Conservation (phyloP, 2,113 vertebrate genomes). For the Marcusenius ussheri region DNA sequence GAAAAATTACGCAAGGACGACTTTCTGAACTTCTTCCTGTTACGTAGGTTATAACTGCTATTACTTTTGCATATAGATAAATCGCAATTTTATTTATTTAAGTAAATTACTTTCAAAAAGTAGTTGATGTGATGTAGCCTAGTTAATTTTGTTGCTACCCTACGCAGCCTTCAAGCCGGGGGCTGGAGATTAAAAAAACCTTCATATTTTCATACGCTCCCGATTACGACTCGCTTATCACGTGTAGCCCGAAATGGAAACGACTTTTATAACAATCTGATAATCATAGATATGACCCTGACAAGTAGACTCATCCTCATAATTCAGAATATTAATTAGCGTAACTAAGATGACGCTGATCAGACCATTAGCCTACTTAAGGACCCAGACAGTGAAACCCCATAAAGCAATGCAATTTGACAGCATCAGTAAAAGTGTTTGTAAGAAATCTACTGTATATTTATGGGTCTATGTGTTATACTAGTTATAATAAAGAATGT, state of each 20-base stretch:
- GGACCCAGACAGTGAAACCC: not conserved
- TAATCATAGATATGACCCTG: not conserved
- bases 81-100: not conserved
- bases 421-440: conserved; percentile 3
- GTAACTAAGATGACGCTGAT: not conserved
- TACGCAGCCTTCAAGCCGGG: not conserved
- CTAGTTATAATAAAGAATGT: not conserved
- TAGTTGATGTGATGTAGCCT: not conserved
- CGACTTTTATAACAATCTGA: not conserved
- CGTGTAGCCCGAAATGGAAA: not conserved
- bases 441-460: not conserved
- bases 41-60: not conserved
- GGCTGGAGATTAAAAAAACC: not conserved
- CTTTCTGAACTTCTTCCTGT: not conserved
- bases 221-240: not conserved
- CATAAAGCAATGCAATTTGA: not conserved
- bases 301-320: not conserved
- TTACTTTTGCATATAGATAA: not conserved
- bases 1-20: not conserved
- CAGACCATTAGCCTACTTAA: not conserved
- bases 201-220: not conserved
- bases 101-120: not conserved
- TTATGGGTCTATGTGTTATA: not conserved
- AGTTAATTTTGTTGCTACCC: not conserved
- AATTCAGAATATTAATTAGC: not conserved